Percentiles rank a stretch among this genome's conserved stretches.
phyloP scores from a whole-genome alignment of 2,113 vertebrate genomes.

The Erythrolamprus reginae region DNA sequence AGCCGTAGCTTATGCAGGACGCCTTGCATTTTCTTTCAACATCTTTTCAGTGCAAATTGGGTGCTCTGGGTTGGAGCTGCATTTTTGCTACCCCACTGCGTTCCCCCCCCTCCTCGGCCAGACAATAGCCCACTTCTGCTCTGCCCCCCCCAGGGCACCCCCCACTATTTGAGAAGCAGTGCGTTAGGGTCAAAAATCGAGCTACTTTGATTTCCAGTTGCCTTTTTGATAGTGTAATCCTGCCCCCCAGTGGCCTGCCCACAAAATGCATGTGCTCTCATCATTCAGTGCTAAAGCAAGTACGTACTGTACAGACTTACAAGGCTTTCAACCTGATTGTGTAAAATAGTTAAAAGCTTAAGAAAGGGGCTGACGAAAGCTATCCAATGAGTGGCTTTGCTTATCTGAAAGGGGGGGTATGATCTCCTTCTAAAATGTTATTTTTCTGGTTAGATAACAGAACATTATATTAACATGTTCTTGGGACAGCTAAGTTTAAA shows the following conservation, averaged over 20 bases:
- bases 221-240: background rate
- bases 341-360: background rate
- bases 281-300: background rate
- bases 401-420: background rate
- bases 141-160: too few relatives aligned
- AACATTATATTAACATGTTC: background rate
- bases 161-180: too few relatives aligned
- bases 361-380: background rate
- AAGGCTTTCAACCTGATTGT: background rate
- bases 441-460: background rate
- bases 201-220: background rate
- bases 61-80: too few relatives aligned
- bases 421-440: background rate
- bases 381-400: background rate
- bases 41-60: too few relatives aligned
- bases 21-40: too few relatives aligned
- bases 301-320: background rate
- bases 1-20: too few relatives aligned
- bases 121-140: too few relatives aligned
- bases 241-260: constrained; percentile 36
- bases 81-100: too few relatives aligned
- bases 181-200: background rate
- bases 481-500: background rate
- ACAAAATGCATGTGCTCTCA: rapidly evolving
- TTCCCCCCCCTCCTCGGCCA: too few relatives aligned